Percentiles rank a stretch among this genome's conserved stretches.
Conservation (phyloP, 2,888 invertebrate genomes). For the Quadriops clusia region DNA sequence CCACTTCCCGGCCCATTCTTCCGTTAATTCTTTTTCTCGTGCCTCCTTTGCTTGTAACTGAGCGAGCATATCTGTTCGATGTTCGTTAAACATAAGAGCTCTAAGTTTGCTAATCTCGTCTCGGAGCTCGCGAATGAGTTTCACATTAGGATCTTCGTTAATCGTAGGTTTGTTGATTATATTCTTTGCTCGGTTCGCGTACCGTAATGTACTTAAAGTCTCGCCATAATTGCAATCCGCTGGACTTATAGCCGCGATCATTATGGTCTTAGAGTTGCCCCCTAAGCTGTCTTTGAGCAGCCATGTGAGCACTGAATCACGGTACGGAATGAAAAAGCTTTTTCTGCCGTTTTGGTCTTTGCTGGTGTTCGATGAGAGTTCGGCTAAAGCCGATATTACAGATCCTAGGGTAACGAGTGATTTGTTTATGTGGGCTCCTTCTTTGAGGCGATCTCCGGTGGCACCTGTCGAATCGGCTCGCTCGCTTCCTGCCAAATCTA, state of each 20-base stretch:
- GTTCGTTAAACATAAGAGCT: slow-evolving; percentile 51
- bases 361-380: slow-evolving; percentile 39
- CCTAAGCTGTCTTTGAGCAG: slow-evolving; percentile 78
- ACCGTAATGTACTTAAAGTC: slow-evolving; percentile 72
- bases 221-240: slow-evolving; percentile 77
- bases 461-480: slow-evolving; percentile 82
- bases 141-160: slow-evolving; percentile 82
- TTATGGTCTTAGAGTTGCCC: slow-evolving; percentile 83
- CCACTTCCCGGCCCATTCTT: slow-evolving; percentile 92
- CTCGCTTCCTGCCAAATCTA: slow-evolving; percentile 83
- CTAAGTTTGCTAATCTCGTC: slow-evolving; percentile 77
- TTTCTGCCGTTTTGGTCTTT: slow-evolving; percentile 25
- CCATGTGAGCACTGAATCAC: slow-evolving; percentile 83
- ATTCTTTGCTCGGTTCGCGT: slow-evolving; percentile 82
- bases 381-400: slow-evolving; percentile 77
- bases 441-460: slow-evolving; percentile 79
- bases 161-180: slow-evolving; percentile 85
- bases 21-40: slow-evolving; percentile 71
- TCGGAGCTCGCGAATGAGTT: slow-evolving; percentile 70
- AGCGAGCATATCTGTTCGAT: slow-evolving; percentile 47
- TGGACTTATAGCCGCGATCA: slow-evolving; percentile 69
- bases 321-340: slow-evolving; percentile 68
- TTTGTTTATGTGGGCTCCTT: slow-evolving; percentile 85
- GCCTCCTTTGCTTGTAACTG: slow-evolving; percentile 84
- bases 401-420: slow-evolving; percentile 79